These are phyloP conservation scores for Diploptera punctata DNA, from an alignment of 2,888 invertebrate genomes.

Conservation along the genomic window DNA sequence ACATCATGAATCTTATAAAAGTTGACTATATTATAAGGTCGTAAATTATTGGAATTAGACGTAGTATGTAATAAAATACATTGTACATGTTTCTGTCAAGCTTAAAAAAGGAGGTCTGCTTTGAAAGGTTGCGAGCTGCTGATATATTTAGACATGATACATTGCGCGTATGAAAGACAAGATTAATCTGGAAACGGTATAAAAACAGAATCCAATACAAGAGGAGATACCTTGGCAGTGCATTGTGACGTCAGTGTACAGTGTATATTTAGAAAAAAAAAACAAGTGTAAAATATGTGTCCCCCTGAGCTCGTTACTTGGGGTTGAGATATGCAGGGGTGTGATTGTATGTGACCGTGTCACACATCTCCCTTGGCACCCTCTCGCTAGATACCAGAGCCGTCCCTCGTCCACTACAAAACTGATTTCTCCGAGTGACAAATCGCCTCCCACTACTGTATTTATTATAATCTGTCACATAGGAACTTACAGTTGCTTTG, in stretches of 20 bases:
- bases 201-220: neutral
- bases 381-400: neutral
- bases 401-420: neutral
- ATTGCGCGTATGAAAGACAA: neutral
- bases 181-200: neutral
- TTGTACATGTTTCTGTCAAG: no score
- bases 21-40: no score
- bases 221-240: neutral
- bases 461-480: slow-evolving; percentile 21
- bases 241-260: no score
- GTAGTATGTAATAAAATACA: no score
- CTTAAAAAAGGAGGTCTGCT: no score
- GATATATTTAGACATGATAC: neutral
- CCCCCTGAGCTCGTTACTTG: slow-evolving; percentile 2
- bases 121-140: no score
- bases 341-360: slow-evolving; percentile 25
- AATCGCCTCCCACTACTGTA: slow-evolving; percentile 11
- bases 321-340: slow-evolving; percentile 4
- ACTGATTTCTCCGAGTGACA: slow-evolving; percentile 29
- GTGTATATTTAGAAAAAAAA: neutral
- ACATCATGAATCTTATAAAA: no score
- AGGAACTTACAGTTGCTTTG: neutral
- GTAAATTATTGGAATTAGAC: no score
- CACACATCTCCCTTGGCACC: slow-evolving; percentile 20
- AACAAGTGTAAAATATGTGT: slow-evolving; percentile 16